A percentile compares a stretch with the other conserved stretches of the same genome.
These are phyloP conservation scores for Premnoplex brunnescens DNA, from an alignment of 2,797 vertebrate genomes.

Conservation along the genomic window DNA sequence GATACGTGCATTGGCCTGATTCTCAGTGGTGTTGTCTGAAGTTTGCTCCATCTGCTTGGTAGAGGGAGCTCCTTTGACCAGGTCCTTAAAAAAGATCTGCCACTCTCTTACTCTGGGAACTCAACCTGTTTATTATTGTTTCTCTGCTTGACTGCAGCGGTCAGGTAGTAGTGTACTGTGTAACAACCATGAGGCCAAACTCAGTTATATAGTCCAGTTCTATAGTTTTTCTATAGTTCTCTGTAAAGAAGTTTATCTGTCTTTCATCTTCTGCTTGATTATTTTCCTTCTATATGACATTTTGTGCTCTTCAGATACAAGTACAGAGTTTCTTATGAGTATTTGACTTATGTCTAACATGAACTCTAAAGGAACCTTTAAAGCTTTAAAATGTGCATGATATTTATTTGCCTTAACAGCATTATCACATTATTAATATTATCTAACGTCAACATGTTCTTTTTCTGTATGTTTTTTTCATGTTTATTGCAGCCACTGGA, in stretches of 20 bases:
- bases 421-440: not conserved
- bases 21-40: not conserved
- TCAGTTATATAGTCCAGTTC: not conserved
- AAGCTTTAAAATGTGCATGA: not conserved
- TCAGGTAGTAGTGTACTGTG: not conserved
- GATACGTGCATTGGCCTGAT: not conserved
- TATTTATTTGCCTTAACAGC: not conserved
- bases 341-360: not conserved
- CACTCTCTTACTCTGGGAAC: not conserved
- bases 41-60: not conserved
- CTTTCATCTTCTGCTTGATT: not conserved
- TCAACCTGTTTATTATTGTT: not conserved
- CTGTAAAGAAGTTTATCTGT: not conserved
- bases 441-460: not conserved
- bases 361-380: not conserved
- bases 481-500: constrained; percentile 87
- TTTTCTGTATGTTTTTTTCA: constrained; percentile 10
- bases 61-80: not conserved
- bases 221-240: not conserved
- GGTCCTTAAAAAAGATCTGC: not conserved
- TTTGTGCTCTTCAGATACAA: not conserved
- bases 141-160: not conserved
- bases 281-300: not conserved
- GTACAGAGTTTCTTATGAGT: not conserved
- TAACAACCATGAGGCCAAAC: not conserved